A percentile compares a stretch with the other conserved stretches of the same genome.
These are phyloP conservation scores for Lutjanus campechanus DNA, from an alignment of 2,797 vertebrate genomes.

Conservation along the genomic window DNA sequence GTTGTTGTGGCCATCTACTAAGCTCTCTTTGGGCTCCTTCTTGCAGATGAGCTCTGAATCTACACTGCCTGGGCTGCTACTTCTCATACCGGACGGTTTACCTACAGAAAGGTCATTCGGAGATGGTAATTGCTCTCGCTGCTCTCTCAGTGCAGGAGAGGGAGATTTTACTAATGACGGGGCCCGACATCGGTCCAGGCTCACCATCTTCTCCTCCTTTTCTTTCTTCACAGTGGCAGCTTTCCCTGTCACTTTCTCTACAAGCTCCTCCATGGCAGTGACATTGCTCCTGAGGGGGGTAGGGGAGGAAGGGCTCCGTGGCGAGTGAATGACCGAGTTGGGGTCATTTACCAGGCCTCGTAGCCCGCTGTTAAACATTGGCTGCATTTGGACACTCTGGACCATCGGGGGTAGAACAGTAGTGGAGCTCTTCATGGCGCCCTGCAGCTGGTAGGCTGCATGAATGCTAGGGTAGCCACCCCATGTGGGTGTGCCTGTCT, in stretches of 20 bases:
- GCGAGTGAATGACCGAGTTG: slow-evolving; percentile 91
- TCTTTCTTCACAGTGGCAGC: slow-evolving; percentile 89
- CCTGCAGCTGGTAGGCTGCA: slow-evolving; percentile 97
- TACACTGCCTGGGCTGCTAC: slow-evolving; percentile 83
- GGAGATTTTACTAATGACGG: slow-evolving; percentile 88
- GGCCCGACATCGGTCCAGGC: slow-evolving; percentile 86
- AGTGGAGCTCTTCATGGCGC: slow-evolving; percentile 89
- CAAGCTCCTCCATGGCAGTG: slow-evolving; percentile 98
- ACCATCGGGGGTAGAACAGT: slow-evolving; percentile 80
- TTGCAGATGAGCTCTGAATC: slow-evolving; percentile 88
- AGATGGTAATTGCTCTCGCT: slow-evolving; percentile 89
- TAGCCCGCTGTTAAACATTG: slow-evolving; percentile 90
- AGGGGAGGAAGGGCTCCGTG: slow-evolving; percentile 92
- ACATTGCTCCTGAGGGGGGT: slow-evolving; percentile 97
- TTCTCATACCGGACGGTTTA: slow-evolving; percentile 85
- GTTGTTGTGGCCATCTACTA: slow-evolving; percentile 83
- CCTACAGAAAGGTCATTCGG: slow-evolving; percentile 85
- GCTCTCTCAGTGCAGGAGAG: slow-evolving; percentile 92
- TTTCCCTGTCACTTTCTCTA: slow-evolving; percentile 99
- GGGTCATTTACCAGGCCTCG: slow-evolving; percentile 78
- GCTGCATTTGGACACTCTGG: slow-evolving; percentile 95
- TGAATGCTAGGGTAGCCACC: slow-evolving; percentile 99
- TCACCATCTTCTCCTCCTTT: slow-evolving; percentile 92
- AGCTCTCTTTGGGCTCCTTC: slow-evolving; percentile 91
- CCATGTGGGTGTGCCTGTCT: slow-evolving; percentile 98